Base-by-base conservation (phyloP, 2,113 vertebrate species). In the Grus americana region DNA sequence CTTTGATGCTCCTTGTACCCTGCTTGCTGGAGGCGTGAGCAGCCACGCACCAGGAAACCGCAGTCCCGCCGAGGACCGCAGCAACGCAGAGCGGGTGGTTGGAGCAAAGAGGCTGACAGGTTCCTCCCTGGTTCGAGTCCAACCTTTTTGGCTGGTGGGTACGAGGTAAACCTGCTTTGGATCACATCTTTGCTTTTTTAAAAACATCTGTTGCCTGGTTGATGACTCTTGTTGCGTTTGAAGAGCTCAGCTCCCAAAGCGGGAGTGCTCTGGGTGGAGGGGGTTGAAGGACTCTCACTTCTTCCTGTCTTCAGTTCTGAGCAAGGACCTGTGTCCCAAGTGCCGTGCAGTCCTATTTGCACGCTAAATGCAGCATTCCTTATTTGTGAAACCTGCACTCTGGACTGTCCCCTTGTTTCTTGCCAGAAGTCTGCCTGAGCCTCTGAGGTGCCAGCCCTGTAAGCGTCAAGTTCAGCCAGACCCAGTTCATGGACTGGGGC, bases 1-100 rank as follows among this genome's bases (percentile, higher is more conserved):
- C 79, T 88, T 47, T 72, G 83, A 34, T 86, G 54, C 67, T 80
- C 75, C 79, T 52, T 44, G 24, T 27, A 76, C 71, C 57, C 50
- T 61, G 54, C 49, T 58, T 44, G 66, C 73, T 49, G 67, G 55
- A 86, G 86, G 76, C 11, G 1, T 12, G 36, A 95, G 54, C 76
- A 73, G 65, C 58, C 71, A 17, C 5, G 3, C 46, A 30, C 42
- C 6, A 3, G 65, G 40, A 79, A 67, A 16, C 11, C 6, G 0
- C 78, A 22, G 66, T 52, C 61, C 67, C 0, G 5, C 47, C 1
- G 4, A 50, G 66, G 44, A 42, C 24, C 2, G 2, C 52, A 20
- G 68, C 1, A 0, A 38, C 3, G 2, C n/a, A 38, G 94, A 36
- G 78, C 7, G 1, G 52, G 67, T n/a, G 47, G 5, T 20, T 44